phyloP scores from a whole-genome alignment of 2,888 invertebrate genomes.

The Caenorhabditis afra region DNA sequence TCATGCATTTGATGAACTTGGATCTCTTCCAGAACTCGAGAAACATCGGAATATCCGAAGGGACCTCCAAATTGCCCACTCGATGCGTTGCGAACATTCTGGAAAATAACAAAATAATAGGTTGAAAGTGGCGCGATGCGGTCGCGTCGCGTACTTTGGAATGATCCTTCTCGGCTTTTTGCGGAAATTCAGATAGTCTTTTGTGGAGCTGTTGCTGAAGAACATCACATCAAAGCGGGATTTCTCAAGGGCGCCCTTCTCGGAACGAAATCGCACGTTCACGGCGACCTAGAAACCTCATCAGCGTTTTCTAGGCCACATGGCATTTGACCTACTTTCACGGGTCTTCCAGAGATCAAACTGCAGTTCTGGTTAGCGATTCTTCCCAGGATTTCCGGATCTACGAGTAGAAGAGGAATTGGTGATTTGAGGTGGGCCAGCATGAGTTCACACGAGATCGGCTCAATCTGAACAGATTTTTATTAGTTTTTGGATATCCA shows the following conservation, averaged over 20 bases:
- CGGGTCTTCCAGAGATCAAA: slow-evolving; percentile 2
- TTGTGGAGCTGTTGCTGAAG: slow-evolving; percentile 20
- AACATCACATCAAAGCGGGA: slow-evolving; percentile 20
- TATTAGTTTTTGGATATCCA: too few relatives aligned
- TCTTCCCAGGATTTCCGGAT: slow-evolving; percentile 13
- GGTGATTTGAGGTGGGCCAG: slow-evolving; percentile 8
- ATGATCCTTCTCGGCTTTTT: slow-evolving; percentile 28
- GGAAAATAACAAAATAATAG: background rate
- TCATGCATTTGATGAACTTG: slow-evolving; percentile 29
- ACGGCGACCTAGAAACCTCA: slow-evolving; percentile 31
- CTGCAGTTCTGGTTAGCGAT: slow-evolving; percentile 1
- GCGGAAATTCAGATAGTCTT: slow-evolving; percentile 38
- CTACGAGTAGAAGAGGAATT: slow-evolving; percentile 18
- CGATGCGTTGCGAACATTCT: slow-evolving; percentile 22
- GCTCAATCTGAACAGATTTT: slow-evolving; percentile 8
- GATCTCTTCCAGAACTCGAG: slow-evolving; percentile 46
- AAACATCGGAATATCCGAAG: slow-evolving; percentile 32
- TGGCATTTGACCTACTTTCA: background rate
- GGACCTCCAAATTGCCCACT: slow-evolving; percentile 22
- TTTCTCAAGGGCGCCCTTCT: slow-evolving; percentile 1
- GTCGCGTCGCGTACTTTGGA: slow-evolving; percentile 31
- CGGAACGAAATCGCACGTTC: slow-evolving; percentile 8
- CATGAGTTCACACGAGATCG: background rate
- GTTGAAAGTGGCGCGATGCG: background rate
- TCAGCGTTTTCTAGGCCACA: background rate